Conservation (phyloP, 2,888 invertebrate species). For the Xylota segnis region DNA sequence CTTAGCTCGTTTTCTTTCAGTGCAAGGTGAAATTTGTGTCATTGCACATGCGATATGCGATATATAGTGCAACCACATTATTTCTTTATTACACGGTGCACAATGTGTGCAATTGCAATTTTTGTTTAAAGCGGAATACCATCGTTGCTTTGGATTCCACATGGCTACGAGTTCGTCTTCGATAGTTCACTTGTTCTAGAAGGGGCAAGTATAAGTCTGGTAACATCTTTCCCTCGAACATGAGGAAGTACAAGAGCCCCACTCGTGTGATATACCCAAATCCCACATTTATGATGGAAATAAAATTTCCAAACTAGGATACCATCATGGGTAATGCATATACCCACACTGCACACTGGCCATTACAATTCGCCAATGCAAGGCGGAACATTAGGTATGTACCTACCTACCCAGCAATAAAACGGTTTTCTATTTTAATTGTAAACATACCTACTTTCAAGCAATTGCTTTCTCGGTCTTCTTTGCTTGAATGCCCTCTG, state of each 20-base stretch:
- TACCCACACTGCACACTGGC: background rate
- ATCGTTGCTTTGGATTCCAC: constrained; percentile 23
- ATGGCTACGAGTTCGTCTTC: background rate
- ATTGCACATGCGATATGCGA: constrained; percentile 65
- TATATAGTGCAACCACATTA: constrained; percentile 39
- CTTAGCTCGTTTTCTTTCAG: constrained; percentile 29
- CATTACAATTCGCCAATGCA: constrained; percentile 19
- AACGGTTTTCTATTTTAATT: constrained; percentile 39
- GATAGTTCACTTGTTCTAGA: background rate
- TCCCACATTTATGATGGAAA: constrained; percentile 27
- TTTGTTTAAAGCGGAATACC: constrained; percentile 34
- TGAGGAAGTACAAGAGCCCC: background rate
- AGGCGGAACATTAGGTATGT: constrained; percentile 34
- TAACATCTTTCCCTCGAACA: no score
- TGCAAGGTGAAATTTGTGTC: constrained; percentile 67
- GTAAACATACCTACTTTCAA: constrained; percentile 39
- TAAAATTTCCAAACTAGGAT: background rate
- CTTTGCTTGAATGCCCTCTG: constrained; percentile 34
- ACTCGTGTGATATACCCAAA: background rate
- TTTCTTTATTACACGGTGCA: constrained; percentile 38
- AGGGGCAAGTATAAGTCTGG: no score
- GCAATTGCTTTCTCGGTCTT: constrained; percentile 30
- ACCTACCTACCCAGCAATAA: constrained; percentile 25
- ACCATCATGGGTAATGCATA: constrained; percentile 7
- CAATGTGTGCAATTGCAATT: constrained; percentile 21